Percentiles rank a stretch among this genome's conserved stretches.
Conservation (phyloP, 1,140 invertebrate genomes). For the Pseudomyrmex concolor region DNA sequence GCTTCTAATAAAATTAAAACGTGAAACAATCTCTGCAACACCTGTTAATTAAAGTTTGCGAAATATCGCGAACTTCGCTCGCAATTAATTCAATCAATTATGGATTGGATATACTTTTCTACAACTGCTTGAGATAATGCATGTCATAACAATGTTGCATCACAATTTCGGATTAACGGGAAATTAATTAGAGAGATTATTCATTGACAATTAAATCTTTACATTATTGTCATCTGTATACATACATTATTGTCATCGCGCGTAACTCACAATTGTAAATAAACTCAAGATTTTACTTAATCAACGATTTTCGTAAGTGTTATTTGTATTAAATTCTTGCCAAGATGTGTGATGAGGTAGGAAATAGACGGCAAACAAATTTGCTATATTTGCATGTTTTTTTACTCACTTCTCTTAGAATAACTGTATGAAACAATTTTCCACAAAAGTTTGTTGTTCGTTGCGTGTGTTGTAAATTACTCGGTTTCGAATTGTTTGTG, state of each 20-base stretch:
- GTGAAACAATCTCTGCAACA: neutral
- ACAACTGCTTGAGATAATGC: neutral
- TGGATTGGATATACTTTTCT: neutral
- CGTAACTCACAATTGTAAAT: too few relatives aligned
- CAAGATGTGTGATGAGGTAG: too few relatives aligned
- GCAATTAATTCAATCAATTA: conserved; percentile 1
- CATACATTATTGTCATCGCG: neutral
- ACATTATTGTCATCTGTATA: neutral
- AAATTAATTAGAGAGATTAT: neutral
- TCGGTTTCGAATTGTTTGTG: too few relatives aligned
- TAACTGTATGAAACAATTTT: too few relatives aligned
- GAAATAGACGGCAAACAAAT: too few relatives aligned
- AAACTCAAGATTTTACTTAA: neutral
- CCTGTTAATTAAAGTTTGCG: conserved; percentile 7
- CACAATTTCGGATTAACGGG: neutral
- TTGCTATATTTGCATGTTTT: too few relatives aligned
- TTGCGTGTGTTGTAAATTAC: too few relatives aligned
- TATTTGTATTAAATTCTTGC: too few relatives aligned
- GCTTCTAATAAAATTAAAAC: too few relatives aligned
- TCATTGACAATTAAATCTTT: neutral
- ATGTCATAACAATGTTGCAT: neutral
- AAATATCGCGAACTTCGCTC: neutral
- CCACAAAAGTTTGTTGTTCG: too few relatives aligned
- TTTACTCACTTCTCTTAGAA: too few relatives aligned
- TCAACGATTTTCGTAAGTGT: neutral